Percentiles rank a stretch among this genome's conserved stretches.
Evolutionary conservation across 2,888 invertebrate genomes (phyloP).

Genomic region (Gymnoscelis rufifasciata): DNA sequence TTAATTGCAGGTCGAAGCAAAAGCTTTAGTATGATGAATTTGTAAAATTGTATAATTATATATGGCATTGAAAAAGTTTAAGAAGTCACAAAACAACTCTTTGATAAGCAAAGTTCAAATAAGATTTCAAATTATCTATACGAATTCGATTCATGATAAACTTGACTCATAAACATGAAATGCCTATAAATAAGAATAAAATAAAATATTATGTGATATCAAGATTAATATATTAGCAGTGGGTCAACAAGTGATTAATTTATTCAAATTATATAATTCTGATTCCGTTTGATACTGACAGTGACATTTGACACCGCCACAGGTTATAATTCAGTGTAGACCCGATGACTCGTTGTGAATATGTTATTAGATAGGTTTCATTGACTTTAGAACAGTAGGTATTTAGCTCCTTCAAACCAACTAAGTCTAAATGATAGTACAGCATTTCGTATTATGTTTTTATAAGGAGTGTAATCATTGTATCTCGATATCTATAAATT

Average conservation of each 20-base stretch:
- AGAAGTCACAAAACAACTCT: not conserved
- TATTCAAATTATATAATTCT: constrained; percentile 21
- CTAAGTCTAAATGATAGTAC: not conserved
- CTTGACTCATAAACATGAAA: too few species aligned
- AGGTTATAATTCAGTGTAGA: constrained; percentile 1
- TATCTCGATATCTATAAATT: too few species aligned
- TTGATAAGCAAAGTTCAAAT: too few species aligned
- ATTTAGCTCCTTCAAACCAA: constrained; percentile 1
- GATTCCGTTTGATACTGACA: constrained; percentile 32
- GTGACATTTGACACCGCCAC: constrained; percentile 39
- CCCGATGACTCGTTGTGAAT: constrained; percentile 21
- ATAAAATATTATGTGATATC: constrained; percentile 3
- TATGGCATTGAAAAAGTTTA: constrained; percentile 2
- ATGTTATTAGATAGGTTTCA: constrained; percentile 17
- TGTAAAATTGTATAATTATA: not conserved
- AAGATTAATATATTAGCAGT: constrained; percentile 9
- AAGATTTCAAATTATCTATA: too few species aligned
- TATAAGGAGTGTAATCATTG: too few species aligned
- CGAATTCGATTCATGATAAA: too few species aligned
- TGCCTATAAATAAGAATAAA: not conserved
- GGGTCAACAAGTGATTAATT: constrained; percentile 18
- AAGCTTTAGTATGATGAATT: constrained; percentile 1
- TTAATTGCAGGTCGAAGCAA: constrained; percentile 11
- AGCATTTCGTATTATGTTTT: not conserved
- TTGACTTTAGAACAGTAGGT: constrained; percentile 1